Evolutionary conservation across 2,113 vertebrate species (phyloP).

Genomic region (Charadrius vociferus): DNA sequence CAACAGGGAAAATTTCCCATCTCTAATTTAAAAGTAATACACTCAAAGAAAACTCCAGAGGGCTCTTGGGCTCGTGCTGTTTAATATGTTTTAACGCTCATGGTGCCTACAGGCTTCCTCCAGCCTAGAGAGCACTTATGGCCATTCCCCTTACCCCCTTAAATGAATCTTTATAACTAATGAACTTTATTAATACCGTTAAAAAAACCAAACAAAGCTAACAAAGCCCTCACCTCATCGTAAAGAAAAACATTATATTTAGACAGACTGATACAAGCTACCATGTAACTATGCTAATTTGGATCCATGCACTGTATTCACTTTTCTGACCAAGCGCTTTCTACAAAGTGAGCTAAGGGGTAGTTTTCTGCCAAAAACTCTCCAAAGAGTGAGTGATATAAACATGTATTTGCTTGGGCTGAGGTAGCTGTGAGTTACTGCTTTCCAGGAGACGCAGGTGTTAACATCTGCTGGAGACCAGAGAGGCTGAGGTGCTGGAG

Average conservation of each 20-base stretch:
- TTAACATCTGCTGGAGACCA: not conserved
- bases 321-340: not conserved
- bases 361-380: not conserved
- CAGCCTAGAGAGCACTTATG: not conserved
- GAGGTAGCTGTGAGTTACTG: not conserved
- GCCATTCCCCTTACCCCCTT: not conserved
- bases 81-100: not conserved
- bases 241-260: not conserved
- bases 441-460: not conserved
- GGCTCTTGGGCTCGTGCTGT: constrained; percentile 16
- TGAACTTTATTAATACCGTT: constrained; percentile 29
- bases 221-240: not conserved
- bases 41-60: constrained; percentile 58
- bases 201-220: not conserved
- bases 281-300: not conserved
- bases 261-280: not conserved
- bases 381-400: not conserved
- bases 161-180: constrained; percentile 7
- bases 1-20: constrained; percentile 55
- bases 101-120: constrained; percentile 6
- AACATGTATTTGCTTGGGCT: not conserved
- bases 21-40: constrained; percentile 67
- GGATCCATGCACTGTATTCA: not conserved
- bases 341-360: not conserved
- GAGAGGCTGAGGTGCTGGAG: not conserved